Evolutionary conservation across 2,888 invertebrate species (phyloP).

Genomic region (Ephialtes manifestator): DNA sequence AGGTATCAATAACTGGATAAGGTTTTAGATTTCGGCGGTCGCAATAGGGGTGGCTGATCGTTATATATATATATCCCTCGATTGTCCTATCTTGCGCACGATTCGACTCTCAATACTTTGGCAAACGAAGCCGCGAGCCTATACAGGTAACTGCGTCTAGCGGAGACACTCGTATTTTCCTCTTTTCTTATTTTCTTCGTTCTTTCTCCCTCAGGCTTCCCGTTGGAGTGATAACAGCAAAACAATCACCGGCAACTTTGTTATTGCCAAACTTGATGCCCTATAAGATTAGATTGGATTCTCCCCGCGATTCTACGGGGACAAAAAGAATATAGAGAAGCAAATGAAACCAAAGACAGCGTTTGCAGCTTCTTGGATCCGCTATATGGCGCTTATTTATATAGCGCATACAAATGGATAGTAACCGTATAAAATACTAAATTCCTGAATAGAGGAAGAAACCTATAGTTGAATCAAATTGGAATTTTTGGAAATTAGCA

Average conservation of each 20-base stretch:
- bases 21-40: conserved; percentile 68
- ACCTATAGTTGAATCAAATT: no score
- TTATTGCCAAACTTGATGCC: conserved; percentile 84
- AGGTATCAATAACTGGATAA: conserved; percentile 79
- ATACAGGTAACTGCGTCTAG: conserved; percentile 68
- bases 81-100: conserved; percentile 70
- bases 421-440: no score
- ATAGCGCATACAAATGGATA: no score
- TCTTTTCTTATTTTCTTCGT: conserved; percentile 53
- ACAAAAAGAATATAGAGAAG: conserved; percentile 13
- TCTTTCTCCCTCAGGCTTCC: conserved; percentile 59
- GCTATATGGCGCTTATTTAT: no score
- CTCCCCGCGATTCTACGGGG: conserved; percentile 14
- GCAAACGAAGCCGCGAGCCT: conserved; percentile 70
- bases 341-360: background rate
- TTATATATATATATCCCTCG: conserved; percentile 55
- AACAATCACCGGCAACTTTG: conserved; percentile 77
- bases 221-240: conserved; percentile 36
- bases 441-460: no score
- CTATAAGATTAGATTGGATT: conserved; percentile 67
- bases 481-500: no score
- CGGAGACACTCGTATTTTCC: conserved; percentile 53
- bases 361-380: no score
- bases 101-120: conserved; percentile 82
- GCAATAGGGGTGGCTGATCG: conserved; percentile 56